Percentiles rank a stretch among this genome's conserved stretches.
These are phyloP conservation scores for Actenoides hombroni DNA, from an alignment of 2,113 vertebrate genomes.

Conservation along the genomic window DNA sequence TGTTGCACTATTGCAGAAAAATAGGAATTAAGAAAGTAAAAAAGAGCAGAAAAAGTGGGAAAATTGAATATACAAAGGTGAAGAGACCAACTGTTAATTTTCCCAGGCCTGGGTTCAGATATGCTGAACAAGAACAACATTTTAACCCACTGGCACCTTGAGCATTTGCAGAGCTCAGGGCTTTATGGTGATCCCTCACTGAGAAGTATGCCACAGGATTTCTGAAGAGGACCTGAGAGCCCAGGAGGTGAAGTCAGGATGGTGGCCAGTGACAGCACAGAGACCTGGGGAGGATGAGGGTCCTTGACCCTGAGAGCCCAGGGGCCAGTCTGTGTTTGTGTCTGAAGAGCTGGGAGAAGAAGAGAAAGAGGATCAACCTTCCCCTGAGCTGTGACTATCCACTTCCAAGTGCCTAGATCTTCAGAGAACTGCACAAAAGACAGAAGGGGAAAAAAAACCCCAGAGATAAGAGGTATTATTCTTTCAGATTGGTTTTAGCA, in stretches of 20 bases:
- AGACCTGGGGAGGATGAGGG: background rate
- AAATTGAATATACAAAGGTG: background rate
- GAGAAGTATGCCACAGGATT: background rate
- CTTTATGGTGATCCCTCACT: background rate
- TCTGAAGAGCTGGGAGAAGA: background rate
- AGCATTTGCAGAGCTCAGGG: background rate
- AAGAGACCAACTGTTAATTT: background rate
- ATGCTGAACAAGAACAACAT: background rate
- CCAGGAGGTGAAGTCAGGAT: background rate
- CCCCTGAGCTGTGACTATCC: background rate
- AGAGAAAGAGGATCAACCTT: background rate
- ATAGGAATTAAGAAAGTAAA: background rate
- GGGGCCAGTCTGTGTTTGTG: accelerated
- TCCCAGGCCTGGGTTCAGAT: background rate
- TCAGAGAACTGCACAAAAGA: background rate
- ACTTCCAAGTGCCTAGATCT: background rate
- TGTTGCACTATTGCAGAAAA: background rate
- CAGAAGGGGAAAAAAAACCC: background rate
- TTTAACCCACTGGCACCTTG: background rate
- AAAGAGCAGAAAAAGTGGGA: background rate
- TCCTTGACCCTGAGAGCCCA: background rate
- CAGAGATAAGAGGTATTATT: background rate
- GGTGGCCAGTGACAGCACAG: background rate
- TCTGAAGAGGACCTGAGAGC: background rate
- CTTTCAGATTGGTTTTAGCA: background rate